Evolutionary conservation across 2,797 vertebrate species (phyloP).

Genomic region (Pseudomugil gertrudae): DNA sequence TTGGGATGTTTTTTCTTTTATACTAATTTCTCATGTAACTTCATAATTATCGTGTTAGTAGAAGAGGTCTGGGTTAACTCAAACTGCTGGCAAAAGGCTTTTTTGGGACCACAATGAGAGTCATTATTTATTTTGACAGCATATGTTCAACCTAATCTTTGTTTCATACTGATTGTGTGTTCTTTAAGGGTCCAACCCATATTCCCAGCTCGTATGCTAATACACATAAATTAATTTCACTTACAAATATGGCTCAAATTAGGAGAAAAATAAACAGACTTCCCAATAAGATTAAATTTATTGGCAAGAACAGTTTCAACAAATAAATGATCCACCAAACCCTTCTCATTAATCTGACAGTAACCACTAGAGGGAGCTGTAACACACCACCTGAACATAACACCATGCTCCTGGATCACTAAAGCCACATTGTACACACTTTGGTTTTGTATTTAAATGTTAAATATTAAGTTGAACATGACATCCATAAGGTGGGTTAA

Average conservation of each 20-base stretch:
- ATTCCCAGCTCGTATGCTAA: no score
- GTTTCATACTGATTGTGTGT: no score
- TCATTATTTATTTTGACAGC: background rate
- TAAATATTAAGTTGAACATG: no score
- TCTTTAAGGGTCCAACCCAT: no score
- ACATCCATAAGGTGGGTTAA: background rate
- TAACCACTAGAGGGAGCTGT: conserved; percentile 5
- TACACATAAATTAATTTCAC: background rate
- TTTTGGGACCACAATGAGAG: background rate
- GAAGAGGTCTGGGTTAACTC: background rate
- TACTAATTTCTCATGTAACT: background rate
- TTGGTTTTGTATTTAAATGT: no score
- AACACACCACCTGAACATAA: background rate
- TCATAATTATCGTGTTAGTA: background rate
- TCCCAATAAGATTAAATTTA: background rate
- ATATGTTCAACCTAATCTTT: background rate
- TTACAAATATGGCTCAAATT: background rate
- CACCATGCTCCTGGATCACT: background rate
- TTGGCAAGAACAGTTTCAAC: background rate
- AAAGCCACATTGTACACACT: background rate
- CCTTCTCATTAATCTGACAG: background rate
- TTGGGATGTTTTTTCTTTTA: background rate
- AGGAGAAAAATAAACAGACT: background rate
- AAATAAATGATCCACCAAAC: background rate
- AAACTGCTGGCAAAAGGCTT: background rate